Conservation (phyloP, 2,888 invertebrate genomes). For the Nemurella pictetii region DNA sequence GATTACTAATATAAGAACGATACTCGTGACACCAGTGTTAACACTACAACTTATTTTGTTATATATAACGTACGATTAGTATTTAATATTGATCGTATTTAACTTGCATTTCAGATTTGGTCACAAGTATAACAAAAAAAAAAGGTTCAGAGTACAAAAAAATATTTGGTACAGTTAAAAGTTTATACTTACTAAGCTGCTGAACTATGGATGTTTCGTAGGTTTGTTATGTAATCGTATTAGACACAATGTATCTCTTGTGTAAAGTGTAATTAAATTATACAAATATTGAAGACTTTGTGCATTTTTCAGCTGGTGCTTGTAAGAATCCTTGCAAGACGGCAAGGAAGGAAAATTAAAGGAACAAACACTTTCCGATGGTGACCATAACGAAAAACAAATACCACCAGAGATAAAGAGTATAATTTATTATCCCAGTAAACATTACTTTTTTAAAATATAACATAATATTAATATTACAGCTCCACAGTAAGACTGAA, state of each 20-base stretch:
- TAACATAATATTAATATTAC: background rate
- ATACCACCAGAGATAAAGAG: background rate
- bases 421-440: background rate
- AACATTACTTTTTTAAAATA: background rate
- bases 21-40: conserved; percentile 4
- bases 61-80: conserved; percentile 2
- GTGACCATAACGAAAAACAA: background rate
- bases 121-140: conserved; percentile 10
- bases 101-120: conserved; percentile 25
- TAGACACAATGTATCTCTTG: conserved; percentile 30
- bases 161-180: conserved; percentile 34
- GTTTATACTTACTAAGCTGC: conserved; percentile 37
- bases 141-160: conserved; percentile 23
- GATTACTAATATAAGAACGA: background rate
- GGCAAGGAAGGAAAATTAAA: background rate
- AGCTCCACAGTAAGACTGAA: background rate
- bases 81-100: conserved; percentile 18
- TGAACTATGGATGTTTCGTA: conserved; percentile 37
- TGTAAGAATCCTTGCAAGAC: background rate
- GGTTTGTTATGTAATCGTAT: conserved; percentile 36
- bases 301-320: background rate
- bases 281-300: conserved; percentile 3
- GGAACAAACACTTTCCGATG: background rate
- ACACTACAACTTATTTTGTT: conserved; percentile 15
- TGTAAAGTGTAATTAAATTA: conserved; percentile 32